A percentile compares a stretch with the other conserved stretches of the same genome.
These are phyloP conservation scores for Megalops cyprinoides DNA, from an alignment of 2,797 vertebrate genomes.

Conservation along the genomic window DNA sequence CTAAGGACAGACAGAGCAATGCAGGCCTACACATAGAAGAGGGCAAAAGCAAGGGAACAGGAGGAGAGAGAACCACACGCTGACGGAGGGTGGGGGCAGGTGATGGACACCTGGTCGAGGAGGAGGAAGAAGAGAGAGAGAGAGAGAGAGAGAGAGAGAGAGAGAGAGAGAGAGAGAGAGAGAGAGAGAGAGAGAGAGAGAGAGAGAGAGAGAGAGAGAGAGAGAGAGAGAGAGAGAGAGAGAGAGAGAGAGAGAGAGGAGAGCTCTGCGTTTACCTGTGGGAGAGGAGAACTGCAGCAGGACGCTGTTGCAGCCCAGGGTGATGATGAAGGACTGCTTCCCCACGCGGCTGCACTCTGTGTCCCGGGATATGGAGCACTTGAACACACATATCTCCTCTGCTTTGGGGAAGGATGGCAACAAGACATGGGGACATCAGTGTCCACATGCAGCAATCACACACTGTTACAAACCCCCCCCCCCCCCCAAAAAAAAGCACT, in stretches of 20 bases:
- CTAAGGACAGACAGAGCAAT: not conserved
- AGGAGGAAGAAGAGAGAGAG: not conserved
- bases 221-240: not conserved
- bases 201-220: not conserved
- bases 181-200: not conserved
- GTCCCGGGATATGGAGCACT: conserved; percentile 87
- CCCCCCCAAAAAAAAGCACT: no score
- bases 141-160: not conserved
- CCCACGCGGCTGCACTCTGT: conserved; percentile 95
- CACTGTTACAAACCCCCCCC: not conserved
- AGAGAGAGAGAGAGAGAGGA: not conserved
- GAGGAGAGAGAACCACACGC: not conserved
- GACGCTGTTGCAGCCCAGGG: conserved; percentile 93
- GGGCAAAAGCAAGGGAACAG: not conserved
- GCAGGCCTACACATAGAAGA: not conserved
- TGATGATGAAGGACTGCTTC: conserved; percentile 96
- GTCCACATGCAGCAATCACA: not conserved
- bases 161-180: not conserved
- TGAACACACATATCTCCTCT: conserved; percentile 91
- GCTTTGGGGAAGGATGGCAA: conserved; percentile 63
- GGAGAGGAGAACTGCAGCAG: conserved; percentile 93
- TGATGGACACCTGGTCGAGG: not conserved
- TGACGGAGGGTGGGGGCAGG: not conserved
- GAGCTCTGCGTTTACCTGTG: no score
- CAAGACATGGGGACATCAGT: no score